These are phyloP conservation scores for Lipophrys pholis DNA, from an alignment of 2,113 vertebrate species.

Conservation along the genomic window DNA sequence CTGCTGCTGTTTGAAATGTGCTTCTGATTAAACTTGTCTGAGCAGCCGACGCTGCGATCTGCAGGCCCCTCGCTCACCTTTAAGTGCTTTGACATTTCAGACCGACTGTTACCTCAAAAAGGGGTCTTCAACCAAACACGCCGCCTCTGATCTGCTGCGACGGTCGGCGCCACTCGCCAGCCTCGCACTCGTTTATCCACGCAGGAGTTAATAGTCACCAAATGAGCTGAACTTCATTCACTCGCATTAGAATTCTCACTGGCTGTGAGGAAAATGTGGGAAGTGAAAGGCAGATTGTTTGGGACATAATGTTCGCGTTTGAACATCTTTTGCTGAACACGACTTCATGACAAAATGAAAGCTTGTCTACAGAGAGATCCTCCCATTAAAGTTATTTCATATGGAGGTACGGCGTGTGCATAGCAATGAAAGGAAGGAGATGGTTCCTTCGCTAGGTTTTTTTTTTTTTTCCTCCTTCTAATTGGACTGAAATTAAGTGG, in stretches of 20 bases:
- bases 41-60: too few species aligned
- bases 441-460: constrained; percentile 80
- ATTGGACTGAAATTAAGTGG: constrained; percentile 92
- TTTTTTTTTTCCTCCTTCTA: constrained; percentile 84
- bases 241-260: constrained; percentile 14
- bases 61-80: constrained; percentile 65
- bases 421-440: constrained; percentile 82
- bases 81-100: constrained; percentile 79
- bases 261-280: too few species aligned
- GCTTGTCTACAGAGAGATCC: constrained; percentile 51
- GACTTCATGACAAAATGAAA: constrained; percentile 52
- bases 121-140: constrained; percentile 51
- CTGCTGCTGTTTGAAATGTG: constrained; percentile 14
- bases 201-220: constrained; percentile 66
- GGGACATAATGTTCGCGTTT: constrained; percentile 44
- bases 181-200: too few species aligned
- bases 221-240: constrained; percentile 46
- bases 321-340: constrained; percentile 53
- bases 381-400: constrained; percentile 50
- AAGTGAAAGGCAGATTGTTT: constrained; percentile 42
- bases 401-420: constrained; percentile 69
- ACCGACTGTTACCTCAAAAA: constrained; percentile 42
- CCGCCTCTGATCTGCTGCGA: constrained; percentile 65
- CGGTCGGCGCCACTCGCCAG: too few species aligned
- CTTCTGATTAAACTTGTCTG: background rate